Conservation (phyloP, 1,140 invertebrate genomes). For the Euwallacea fornicatus region DNA sequence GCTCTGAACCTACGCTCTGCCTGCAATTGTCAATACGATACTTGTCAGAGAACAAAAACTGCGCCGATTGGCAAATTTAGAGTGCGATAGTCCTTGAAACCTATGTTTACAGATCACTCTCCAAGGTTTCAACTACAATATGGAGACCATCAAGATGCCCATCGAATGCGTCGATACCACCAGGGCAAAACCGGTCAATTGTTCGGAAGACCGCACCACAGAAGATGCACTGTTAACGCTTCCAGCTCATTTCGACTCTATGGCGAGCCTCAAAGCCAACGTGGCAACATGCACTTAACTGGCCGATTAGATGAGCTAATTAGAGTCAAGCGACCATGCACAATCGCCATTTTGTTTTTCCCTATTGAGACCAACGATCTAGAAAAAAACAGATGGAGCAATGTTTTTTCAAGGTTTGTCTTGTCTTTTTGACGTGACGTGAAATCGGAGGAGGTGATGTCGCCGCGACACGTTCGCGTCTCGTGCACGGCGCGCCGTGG, state of each 20-base stretch:
- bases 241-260: slow-evolving; percentile 69
- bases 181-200: slow-evolving; percentile 70
- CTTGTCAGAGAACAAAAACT: too few relatives aligned
- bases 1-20: too few relatives aligned
- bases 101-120: slow-evolving; percentile 61
- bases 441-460: not conserved
- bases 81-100: not conserved
- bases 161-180: slow-evolving; percentile 86
- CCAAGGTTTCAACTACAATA: slow-evolving; percentile 79
- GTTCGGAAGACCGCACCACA: slow-evolving; percentile 61
- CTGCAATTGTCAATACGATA: too few relatives aligned
- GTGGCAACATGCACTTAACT: slow-evolving; percentile 44
- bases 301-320: not conserved
- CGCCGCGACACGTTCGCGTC: too few relatives aligned
- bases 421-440: not conserved
- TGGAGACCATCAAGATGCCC: slow-evolving; percentile 78
- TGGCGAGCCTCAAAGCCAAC: slow-evolving; percentile 38
- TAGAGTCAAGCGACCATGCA: not conserved
- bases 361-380: not conserved
- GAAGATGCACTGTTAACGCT: slow-evolving; percentile 70
- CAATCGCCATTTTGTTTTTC: not conserved
- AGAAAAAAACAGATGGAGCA: not conserved
- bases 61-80: too few relatives aligned
- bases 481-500: too few relatives aligned
- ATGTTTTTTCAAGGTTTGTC: not conserved